Conservation (phyloP, 1,140 invertebrate species). For the Nomia melanderi region DNA sequence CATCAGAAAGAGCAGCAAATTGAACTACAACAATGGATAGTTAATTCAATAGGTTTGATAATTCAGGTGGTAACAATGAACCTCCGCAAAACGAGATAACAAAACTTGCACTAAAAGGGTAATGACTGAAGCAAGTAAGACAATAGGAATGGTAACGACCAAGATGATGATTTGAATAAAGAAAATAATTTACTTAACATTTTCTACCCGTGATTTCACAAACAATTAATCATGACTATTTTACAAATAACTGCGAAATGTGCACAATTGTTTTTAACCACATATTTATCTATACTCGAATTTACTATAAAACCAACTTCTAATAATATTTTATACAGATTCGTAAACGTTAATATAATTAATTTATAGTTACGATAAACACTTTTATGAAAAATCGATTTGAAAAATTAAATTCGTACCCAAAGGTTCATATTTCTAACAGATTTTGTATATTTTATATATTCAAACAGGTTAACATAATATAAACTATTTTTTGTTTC, state of each 20-base stretch:
- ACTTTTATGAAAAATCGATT: no score
- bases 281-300: no score
- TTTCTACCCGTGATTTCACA: neutral
- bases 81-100: neutral
- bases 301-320: no score
- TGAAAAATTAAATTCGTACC: no score
- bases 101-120: slow-evolving; percentile 9
- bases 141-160: neutral
- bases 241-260: neutral
- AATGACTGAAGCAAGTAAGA: neutral
- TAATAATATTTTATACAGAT: no score
- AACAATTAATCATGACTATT: neutral
- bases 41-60: neutral
- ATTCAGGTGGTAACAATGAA: neutral
- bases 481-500: no score
- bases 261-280: neutral
- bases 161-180: neutral
- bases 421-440: no score
- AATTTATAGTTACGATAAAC: no score
- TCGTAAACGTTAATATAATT: no score
- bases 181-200: neutral
- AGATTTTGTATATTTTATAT: no score
- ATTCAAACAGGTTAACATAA: no score
- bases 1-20: neutral
- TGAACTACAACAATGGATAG: neutral